A percentile compares a stretch with the other conserved stretches of the same genome.
These are phyloP conservation scores for Amphipyra tragopoginis DNA, from an alignment of 2,888 invertebrate genomes.

Conservation along the genomic window DNA sequence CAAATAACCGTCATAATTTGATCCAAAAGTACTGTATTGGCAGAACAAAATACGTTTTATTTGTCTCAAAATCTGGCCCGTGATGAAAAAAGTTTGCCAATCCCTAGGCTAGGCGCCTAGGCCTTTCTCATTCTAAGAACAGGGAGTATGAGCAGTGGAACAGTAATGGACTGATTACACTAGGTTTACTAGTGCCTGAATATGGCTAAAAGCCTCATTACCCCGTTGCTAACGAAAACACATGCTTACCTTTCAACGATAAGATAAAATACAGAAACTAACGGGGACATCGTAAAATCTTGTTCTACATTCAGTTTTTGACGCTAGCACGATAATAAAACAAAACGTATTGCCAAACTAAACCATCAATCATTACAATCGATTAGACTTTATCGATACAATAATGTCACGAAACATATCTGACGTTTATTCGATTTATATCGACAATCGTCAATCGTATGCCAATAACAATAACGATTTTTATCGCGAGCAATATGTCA, in stretches of 20 bases:
- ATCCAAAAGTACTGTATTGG: too few relatives aligned
- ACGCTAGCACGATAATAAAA: conserved; percentile 37
- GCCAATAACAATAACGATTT: conserved; percentile 54
- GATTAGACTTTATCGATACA: conserved; percentile 44
- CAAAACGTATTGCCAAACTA: conserved; percentile 40
- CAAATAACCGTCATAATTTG: too few relatives aligned
- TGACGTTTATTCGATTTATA: conserved; percentile 52
- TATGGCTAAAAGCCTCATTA: background rate
- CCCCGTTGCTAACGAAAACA: background rate
- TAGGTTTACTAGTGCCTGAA: too few relatives aligned
- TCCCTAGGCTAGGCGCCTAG: too few relatives aligned
- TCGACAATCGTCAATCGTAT: conserved; percentile 56
- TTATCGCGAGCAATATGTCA: conserved; percentile 51
- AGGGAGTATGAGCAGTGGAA: too few relatives aligned
- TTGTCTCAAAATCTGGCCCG: too few relatives aligned
- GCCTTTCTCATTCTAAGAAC: too few relatives aligned
- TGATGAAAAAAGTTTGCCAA: too few relatives aligned
- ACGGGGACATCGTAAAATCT: conserved; percentile 17
- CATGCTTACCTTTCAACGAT: conserved; percentile 3
- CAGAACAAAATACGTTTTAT: too few relatives aligned
- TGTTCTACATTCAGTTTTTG: conserved; percentile 18
- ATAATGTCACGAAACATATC: conserved; percentile 48
- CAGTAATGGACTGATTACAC: too few relatives aligned
- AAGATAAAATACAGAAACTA: conserved; percentile 22
- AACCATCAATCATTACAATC: conserved; percentile 51